Conservation (phyloP, 2,888 invertebrate species). For the Calameuta filiformis region DNA sequence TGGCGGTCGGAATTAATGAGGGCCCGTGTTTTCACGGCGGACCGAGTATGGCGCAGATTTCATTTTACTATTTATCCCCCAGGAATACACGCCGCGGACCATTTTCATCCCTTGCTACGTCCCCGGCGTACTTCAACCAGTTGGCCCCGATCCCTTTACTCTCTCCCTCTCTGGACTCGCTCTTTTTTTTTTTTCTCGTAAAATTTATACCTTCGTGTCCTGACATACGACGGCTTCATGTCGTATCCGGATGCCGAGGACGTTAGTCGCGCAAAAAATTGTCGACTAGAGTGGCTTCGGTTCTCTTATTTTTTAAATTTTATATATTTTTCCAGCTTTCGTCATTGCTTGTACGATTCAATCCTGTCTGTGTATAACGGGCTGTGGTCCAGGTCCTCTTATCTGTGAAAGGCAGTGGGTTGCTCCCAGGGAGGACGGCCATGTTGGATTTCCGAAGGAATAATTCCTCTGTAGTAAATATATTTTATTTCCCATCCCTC, state of each 20-base stretch:
- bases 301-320: neutral
- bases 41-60: slow-evolving; percentile 49
- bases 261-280: neutral
- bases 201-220: neutral
- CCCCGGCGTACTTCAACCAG: neutral
- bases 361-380: neutral
- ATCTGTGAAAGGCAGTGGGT: neutral
- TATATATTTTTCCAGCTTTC: neutral
- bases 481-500: neutral
- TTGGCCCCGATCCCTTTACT: neutral
- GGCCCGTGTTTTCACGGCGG: slow-evolving; percentile 51
- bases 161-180: slow-evolving; percentile 2
- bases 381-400: neutral
- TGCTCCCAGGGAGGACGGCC: neutral
- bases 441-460: neutral
- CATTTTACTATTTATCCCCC: slow-evolving; percentile 52
- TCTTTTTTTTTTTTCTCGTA: slow-evolving; percentile 3
- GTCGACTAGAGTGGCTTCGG: neutral
- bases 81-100: slow-evolving; percentile 45
- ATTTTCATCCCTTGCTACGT: neutral
- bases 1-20: slow-evolving; percentile 54
- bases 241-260: neutral
- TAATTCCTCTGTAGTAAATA: neutral
- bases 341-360: neutral
- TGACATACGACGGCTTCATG: neutral